Evolutionary conservation across 2,113 vertebrate species (phyloP).

Genomic region (Ptilorrhoa leucosticta): DNA sequence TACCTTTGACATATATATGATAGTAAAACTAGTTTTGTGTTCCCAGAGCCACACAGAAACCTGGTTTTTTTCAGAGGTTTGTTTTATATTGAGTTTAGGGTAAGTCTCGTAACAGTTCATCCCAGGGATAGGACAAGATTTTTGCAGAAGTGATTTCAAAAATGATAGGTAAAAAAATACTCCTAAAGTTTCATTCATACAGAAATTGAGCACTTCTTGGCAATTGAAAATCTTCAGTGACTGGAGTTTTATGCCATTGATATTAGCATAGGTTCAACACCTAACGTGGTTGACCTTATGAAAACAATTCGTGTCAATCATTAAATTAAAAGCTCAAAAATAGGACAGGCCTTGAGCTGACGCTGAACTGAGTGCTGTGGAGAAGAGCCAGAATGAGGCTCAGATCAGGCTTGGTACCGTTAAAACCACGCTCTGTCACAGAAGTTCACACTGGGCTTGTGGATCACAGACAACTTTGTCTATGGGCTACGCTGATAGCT

Average conservation of each 20-base stretch:
- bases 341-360: not conserved
- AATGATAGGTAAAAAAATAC: not conserved
- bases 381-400: not conserved
- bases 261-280: not conserved
- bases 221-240: not conserved
- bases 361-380: not conserved
- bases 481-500: not conserved
- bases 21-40: not conserved
- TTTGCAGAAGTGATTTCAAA: not conserved
- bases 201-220: not conserved
- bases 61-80: not conserved
- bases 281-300: fast-evolving
- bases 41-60: not conserved
- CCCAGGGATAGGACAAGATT: not conserved
- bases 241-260: not conserved
- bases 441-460: not conserved
- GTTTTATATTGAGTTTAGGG: not conserved
- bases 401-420: not conserved
- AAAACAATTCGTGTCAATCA: not conserved
- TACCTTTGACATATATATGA: not conserved
- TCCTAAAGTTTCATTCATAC: not conserved
- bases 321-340: not conserved
- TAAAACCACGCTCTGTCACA: fast-evolving
- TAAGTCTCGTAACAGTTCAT: not conserved
- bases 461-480: not conserved